These are phyloP conservation scores for Pelochelys cantorii DNA, from an alignment of 2,797 vertebrate species.

Conservation along the genomic window DNA sequence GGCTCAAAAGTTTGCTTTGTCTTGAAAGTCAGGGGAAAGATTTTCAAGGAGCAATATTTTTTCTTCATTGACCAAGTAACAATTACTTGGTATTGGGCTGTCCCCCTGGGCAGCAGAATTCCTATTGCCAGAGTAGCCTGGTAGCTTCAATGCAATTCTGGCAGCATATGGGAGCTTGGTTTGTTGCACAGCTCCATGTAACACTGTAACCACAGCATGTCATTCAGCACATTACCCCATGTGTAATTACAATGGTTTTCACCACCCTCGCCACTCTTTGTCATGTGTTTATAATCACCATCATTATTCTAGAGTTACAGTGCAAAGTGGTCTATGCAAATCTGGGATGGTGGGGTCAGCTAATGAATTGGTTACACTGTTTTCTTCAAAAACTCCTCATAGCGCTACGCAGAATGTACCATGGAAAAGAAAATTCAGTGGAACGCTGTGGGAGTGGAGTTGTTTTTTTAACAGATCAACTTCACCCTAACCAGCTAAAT, in stretches of 20 bases:
- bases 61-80: constrained; percentile 40
- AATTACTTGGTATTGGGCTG: background rate
- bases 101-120: constrained; percentile 50
- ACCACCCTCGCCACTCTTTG: constrained; percentile 55
- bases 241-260: constrained; percentile 68
- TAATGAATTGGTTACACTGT: constrained; percentile 38
- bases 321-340: constrained; percentile 71
- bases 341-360: constrained; percentile 20
- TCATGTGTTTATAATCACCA: constrained; percentile 69
- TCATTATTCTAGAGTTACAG: constrained; percentile 54
- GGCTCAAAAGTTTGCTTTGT: constrained; percentile 42
- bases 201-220: constrained; percentile 49
- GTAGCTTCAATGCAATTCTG: constrained; percentile 37
- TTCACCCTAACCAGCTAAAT: constrained; percentile 14
- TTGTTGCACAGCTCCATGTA: constrained; percentile 55
- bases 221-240: constrained; percentile 65
- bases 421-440: background rate
- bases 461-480: background rate
- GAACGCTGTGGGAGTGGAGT: background rate
- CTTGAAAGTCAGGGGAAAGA: constrained; percentile 54
- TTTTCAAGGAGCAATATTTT: constrained; percentile 61
- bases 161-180: constrained; percentile 38
- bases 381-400: constrained; percentile 6
- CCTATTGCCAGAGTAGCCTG: constrained; percentile 44
- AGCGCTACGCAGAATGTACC: background rate